Percentiles rank a stretch among this genome's conserved stretches.
phyloP scores from a whole-genome alignment of 2,888 invertebrate species.

The Petrolisthes cinctipes region DNA sequence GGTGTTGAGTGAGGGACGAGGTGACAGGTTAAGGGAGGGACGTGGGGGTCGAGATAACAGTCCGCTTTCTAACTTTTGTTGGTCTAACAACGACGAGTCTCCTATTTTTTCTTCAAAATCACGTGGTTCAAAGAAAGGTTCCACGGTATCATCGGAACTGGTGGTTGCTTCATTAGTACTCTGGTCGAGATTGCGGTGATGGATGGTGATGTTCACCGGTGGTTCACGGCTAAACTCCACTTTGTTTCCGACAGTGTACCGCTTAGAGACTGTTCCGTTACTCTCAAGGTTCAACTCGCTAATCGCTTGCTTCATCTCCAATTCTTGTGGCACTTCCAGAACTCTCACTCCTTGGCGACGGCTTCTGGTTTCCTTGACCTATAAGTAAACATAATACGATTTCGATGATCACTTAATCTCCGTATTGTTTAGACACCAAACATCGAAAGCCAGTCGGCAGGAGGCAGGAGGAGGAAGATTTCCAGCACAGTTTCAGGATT shows the following conservation, averaged over 20 bases:
- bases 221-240: constrained; percentile 32
- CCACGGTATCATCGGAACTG: not conserved
- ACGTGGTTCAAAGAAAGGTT: not conserved
- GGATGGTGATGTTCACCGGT: constrained; percentile 33
- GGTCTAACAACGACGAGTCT: not conserved
- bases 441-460: constrained; percentile 22
- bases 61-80: constrained; percentile 25
- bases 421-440: constrained; percentile 33
- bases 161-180: not conserved
- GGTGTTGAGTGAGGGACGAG: constrained; percentile 36
- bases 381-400: constrained; percentile 9
- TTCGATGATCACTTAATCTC: not conserved
- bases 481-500: not conserved
- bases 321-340: not conserved
- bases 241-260: constrained; percentile 38
- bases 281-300: constrained; percentile 36
- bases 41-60: constrained; percentile 22
- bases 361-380: constrained; percentile 39
- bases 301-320: constrained; percentile 35
- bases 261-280: constrained; percentile 29
- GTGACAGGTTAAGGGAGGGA: constrained; percentile 26
- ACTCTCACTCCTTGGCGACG: constrained; percentile 29
- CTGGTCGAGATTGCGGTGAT: not conserved
- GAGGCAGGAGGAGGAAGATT: constrained; percentile 4
- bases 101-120: not conserved